Conservation (phyloP, 2,888 invertebrate genomes). For the Andrena flavipes region DNA sequence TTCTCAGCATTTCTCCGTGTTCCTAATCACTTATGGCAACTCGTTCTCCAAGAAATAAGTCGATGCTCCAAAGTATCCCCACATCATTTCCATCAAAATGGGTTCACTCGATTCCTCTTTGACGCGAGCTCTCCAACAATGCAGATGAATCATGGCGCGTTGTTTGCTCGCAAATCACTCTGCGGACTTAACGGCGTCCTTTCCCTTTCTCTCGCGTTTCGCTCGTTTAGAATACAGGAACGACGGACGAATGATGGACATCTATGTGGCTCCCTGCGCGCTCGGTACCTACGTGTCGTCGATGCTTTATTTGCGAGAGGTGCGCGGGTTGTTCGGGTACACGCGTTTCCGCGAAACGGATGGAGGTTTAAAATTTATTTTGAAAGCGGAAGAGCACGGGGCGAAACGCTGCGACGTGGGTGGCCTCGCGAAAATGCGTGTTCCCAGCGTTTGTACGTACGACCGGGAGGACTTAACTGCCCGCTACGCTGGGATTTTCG, state of each 20-base stretch:
- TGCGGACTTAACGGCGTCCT: neutral
- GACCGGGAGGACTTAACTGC: neutral
- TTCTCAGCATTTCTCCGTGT: too few relatives aligned
- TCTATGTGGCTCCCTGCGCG: neutral
- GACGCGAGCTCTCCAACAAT: neutral
- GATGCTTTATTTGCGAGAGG: slow-evolving; percentile 8
- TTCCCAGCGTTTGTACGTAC: neutral
- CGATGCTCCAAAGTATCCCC: too few relatives aligned
- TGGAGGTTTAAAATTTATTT: slow-evolving; percentile 25
- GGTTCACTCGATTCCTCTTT: too few relatives aligned
- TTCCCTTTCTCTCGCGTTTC: neutral
- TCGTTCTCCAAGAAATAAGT: too few relatives aligned
- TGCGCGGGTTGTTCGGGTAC: neutral
- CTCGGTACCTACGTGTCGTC: slow-evolving; percentile 6
- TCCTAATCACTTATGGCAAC: too few relatives aligned
- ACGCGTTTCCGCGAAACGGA: neutral
- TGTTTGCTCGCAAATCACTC: neutral
- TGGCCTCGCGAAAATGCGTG: neutral
- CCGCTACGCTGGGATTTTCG: slow-evolving; percentile 4
- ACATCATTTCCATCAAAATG: too few relatives aligned
- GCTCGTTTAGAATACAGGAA: neutral
- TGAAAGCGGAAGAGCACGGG: slow-evolving; percentile 1
- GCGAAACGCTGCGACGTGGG: slow-evolving; percentile 1
- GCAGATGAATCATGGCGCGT: neutral
- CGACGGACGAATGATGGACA: slow-evolving; percentile 35